These are phyloP conservation scores for Temnopleurus reevesii DNA, from an alignment of 53 echinoderm and acorn worm genomes.

Conservation along the genomic window DNA sequence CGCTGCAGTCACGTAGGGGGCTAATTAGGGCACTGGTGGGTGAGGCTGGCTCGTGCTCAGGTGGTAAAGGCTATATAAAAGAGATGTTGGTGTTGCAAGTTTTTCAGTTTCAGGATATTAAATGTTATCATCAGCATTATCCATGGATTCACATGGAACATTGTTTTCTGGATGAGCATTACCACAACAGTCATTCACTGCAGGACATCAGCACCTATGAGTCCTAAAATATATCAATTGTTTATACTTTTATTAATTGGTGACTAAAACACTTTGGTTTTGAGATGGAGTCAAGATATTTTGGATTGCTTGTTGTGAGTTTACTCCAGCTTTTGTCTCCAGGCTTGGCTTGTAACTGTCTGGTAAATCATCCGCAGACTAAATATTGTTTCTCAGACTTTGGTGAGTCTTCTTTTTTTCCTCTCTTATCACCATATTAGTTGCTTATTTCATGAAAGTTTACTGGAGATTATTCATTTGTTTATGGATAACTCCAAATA, in stretches of 20 bases:
- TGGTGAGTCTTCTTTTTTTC: constrained; percentile 64
- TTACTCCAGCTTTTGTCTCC: neutral
- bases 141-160: neutral
- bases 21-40: constrained; percentile 21
- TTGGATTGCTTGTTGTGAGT: neutral
- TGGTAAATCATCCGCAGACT: constrained; percentile 84
- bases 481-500: no score
- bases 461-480: no score
- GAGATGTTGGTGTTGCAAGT: constrained; percentile 22
- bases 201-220: neutral
- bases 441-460: no score
- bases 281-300: neutral
- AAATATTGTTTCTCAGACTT: constrained; percentile 86
- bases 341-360: constrained; percentile 60
- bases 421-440: neutral
- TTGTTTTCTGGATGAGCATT: constrained; percentile 5
- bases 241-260: neutral
- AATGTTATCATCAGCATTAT: constrained; percentile 30
- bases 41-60: neutral
- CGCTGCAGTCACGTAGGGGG: constrained; percentile 15
- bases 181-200: neutral
- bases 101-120: constrained; percentile 1
- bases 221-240: neutral
- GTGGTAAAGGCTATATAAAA: constrained; percentile 12
- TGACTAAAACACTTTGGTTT: neutral